Evolutionary conservation across 1,140 invertebrate genomes (phyloP).

Genomic region (Habropoda laboriosa): DNA sequence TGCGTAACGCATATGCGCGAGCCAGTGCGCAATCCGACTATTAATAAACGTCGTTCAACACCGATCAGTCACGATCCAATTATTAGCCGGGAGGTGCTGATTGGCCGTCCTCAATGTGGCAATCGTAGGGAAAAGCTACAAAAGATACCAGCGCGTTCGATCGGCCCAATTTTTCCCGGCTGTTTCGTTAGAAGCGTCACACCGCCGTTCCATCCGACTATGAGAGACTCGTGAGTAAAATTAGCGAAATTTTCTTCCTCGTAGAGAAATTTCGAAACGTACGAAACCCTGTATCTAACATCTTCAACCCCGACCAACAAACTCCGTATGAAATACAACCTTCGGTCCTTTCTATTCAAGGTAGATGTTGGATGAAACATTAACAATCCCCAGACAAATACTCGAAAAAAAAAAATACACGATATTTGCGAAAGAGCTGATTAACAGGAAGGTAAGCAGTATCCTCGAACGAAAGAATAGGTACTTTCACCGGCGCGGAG

Average conservation of each 20-base stretch:
- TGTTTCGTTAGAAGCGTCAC: conserved; percentile 43
- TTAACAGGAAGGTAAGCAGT: background rate
- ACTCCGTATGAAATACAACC: background rate
- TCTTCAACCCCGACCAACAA: background rate
- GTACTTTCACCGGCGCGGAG: background rate
- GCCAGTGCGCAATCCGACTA: conserved; percentile 32
- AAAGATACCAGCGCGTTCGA: conserved; percentile 57
- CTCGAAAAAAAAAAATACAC: background rate
- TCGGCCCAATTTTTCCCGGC: conserved; percentile 61
- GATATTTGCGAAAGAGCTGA: background rate
- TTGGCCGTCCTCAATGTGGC: conserved; percentile 68
- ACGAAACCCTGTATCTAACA: background rate
- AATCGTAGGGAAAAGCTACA: conserved; percentile 62
- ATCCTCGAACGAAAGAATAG: background rate
- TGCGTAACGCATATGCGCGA: background rate
- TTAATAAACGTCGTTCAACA: conserved; percentile 56
- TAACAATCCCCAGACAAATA: conserved; percentile 23
- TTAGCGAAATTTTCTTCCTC: background rate
- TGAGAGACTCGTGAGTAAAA: conserved; percentile 34
- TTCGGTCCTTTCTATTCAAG: conserved; percentile 35
- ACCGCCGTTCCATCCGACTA: conserved; percentile 28
- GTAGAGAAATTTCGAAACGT: background rate
- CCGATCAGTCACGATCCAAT: conserved; percentile 69
- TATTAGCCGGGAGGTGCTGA: conserved; percentile 68
- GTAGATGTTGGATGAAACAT: conserved; percentile 41